Evolutionary conservation across 1,140 invertebrate genomes (phyloP).

Genomic region (Hesperophylax magnus): DNA sequence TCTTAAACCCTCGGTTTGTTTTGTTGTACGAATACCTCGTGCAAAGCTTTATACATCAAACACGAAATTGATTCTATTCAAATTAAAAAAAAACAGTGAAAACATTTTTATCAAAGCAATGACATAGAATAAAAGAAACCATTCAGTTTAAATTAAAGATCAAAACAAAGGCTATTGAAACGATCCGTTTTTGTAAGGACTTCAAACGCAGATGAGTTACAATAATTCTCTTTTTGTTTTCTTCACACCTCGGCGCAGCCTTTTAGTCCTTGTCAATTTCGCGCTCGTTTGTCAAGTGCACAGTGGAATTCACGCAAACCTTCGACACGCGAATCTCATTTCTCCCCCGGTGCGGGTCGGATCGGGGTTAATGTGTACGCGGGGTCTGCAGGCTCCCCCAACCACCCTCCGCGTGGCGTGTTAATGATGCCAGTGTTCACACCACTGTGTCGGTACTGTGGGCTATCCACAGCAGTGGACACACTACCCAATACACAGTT

Average conservation of each 20-base stretch:
- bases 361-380: slow-evolving; percentile 25
- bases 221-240: not conserved
- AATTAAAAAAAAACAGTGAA: not conserved
- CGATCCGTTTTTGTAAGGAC: not conserved
- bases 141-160: not conserved
- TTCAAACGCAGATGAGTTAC: not conserved
- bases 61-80: not conserved
- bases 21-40: no score
- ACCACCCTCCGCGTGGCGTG: not conserved
- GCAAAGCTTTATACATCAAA: no score
- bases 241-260: not conserved
- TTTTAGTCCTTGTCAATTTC: slow-evolving; percentile 5
- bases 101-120: not conserved
- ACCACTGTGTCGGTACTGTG: no score
- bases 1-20: no score
- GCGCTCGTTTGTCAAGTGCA: slow-evolving; percentile 14
- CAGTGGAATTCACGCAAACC: slow-evolving; percentile 11
- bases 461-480: not conserved
- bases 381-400: not conserved
- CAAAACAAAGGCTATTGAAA: not conserved
- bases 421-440: slow-evolving; percentile 13
- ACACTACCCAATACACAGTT: not conserved
- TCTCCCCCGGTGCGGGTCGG: not conserved
- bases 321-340: slow-evolving; percentile 8
- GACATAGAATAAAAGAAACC: not conserved